Evolutionary conservation across 2,888 invertebrate genomes (phyloP).

Genomic region (Acanthococcus lagerstroemiae): DNA sequence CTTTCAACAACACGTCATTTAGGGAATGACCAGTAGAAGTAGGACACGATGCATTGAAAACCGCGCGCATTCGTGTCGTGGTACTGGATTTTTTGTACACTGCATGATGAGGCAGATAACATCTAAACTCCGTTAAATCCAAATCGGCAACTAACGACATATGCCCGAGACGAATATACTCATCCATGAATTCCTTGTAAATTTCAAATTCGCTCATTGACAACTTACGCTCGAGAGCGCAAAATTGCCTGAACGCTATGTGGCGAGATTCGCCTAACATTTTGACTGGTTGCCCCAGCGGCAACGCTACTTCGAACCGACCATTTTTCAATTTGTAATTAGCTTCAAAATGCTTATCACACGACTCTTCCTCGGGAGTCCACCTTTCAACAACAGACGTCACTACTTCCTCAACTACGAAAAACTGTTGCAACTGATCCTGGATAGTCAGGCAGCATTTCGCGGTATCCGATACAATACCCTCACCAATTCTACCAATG

Average conservation of each 20-base stretch:
- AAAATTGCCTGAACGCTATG: slow-evolving; percentile 25
- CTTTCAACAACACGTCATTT: slow-evolving; percentile 6
- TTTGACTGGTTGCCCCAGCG: slow-evolving; percentile 11
- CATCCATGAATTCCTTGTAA: slow-evolving; percentile 17
- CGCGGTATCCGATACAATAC: background rate
- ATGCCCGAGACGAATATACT: slow-evolving; percentile 25
- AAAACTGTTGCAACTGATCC: background rate
- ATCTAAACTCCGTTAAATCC: slow-evolving; percentile 32
- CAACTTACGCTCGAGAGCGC: slow-evolving; percentile 12
- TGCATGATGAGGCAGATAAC: slow-evolving; percentile 6
- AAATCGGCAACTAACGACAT: background rate
- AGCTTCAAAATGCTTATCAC: slow-evolving; percentile 28
- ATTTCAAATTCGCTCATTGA: background rate
- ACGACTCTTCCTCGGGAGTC: slow-evolving; percentile 22
- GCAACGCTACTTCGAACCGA: slow-evolving; percentile 26
- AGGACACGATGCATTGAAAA: slow-evolving; percentile 16
- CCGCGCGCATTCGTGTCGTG: slow-evolving; percentile 9
- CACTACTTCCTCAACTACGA: slow-evolving; percentile 16
- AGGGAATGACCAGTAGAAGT: background rate
- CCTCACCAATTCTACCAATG: slow-evolving; percentile 2
- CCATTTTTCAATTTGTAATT: slow-evolving; percentile 16
- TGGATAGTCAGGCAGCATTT: background rate
- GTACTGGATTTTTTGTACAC: background rate
- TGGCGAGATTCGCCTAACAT: slow-evolving; percentile 29
- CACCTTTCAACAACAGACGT: background rate